Evolutionary conservation across 2,797 vertebrate species (phyloP).

Genomic region (Benthosema pterotum): DNA sequence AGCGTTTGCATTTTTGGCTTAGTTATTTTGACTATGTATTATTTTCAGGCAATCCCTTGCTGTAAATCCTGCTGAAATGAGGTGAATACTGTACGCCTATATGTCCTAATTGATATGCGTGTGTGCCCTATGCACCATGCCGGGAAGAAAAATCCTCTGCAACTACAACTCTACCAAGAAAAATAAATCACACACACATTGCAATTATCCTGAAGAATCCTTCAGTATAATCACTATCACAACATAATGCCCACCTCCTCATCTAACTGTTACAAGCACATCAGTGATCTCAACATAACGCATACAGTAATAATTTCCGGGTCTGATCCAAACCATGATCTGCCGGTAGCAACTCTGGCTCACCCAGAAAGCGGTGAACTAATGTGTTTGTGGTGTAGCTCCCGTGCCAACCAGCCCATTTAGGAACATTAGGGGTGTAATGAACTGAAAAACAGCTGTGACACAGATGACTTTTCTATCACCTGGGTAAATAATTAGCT

Average conservation of each 20-base stretch:
- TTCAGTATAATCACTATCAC: neutral
- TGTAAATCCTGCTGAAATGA: no score
- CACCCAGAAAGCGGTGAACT: neutral
- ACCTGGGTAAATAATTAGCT: conserved; percentile 41
- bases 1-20: no score
- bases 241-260: neutral
- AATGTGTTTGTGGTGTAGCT: conserved; percentile 29
- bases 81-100: no score
- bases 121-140: no score
- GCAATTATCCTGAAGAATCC: no score
- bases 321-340: conserved; percentile 16
- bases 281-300: neutral
- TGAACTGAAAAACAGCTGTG: conserved; percentile 52
- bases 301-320: neutral
- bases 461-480: conserved; percentile 45
- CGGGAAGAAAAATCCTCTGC: no score
- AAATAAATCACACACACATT: no score
- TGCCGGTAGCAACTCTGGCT: conserved; percentile 1
- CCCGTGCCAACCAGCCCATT: conserved; percentile 43
- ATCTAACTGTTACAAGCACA: neutral
- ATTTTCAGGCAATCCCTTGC: no score
- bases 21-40: no score
- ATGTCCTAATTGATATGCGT: no score
- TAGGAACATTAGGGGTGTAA: conserved; percentile 45
- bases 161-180: neutral